Conservation (phyloP, 2,797 vertebrate genomes). For the Todus mexicanus region DNA sequence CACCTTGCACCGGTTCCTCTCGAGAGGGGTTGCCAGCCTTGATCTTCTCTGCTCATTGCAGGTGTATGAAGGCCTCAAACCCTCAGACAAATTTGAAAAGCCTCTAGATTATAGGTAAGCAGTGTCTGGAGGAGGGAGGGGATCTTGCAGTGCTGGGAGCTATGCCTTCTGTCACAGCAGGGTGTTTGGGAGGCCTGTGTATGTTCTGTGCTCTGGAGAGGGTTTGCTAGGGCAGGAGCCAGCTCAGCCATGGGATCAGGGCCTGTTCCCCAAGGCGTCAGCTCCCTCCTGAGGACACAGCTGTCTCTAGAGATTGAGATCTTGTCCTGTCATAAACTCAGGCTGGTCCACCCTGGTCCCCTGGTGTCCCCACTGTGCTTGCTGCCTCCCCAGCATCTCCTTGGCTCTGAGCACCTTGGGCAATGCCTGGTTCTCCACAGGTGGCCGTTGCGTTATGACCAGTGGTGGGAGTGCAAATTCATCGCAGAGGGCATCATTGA, state of each 20-base stretch:
- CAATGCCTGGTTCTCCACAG: slow-evolving; percentile 60
- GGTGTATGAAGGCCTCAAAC: slow-evolving; percentile 97
- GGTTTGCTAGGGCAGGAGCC: background rate
- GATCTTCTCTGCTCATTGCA: slow-evolving; percentile 54
- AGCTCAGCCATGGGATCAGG: background rate
- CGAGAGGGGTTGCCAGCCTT: background rate
- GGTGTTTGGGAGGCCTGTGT: background rate
- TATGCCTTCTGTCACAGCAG: background rate
- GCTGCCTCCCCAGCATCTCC: background rate
- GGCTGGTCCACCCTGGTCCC: background rate
- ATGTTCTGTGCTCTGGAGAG: background rate
- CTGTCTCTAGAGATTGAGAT: background rate
- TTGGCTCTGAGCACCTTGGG: background rate
- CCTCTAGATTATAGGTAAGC: slow-evolving; percentile 92
- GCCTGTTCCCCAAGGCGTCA: background rate
- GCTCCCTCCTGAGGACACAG: background rate
- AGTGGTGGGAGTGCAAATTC: slow-evolving; percentile 99
- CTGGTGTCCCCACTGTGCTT: background rate
- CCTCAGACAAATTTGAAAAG: slow-evolving; percentile 95
- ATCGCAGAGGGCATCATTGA: slow-evolving; percentile 98
- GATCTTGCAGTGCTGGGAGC: background rate
- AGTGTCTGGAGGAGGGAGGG: background rate
- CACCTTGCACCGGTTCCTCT: background rate
- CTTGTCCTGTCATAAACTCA: background rate
- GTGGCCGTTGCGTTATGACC: slow-evolving; percentile 95